Percentiles rank a stretch among this genome's conserved stretches.
Conservation (phyloP, 2,113 vertebrate species). For the Mesitornis unicolor region DNA sequence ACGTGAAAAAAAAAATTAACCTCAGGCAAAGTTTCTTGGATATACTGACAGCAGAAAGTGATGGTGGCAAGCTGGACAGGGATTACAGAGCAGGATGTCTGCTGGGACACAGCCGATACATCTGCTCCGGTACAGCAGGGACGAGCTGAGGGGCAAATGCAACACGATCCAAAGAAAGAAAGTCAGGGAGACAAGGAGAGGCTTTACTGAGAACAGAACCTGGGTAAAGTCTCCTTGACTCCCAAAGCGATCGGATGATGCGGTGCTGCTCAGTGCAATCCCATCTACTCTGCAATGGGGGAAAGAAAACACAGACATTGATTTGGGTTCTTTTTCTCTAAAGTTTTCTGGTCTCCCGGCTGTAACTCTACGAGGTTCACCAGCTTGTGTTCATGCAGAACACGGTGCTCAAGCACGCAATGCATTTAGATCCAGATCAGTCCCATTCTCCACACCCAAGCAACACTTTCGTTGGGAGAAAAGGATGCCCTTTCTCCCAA, state of each 20-base stretch:
- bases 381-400: neutral
- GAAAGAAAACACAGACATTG: neutral
- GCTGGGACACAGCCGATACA: neutral
- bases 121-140: fast-evolving
- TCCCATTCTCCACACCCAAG: fast-evolving
- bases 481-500: neutral
- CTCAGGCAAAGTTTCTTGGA: neutral
- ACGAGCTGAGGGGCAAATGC: neutral
- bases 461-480: fast-evolving
- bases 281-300: fast-evolving
- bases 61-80: neutral
- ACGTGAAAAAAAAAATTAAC: too few relatives aligned
- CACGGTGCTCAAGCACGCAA: fast-evolving
- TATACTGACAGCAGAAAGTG: fast-evolving
- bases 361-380: neutral
- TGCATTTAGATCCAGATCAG: neutral
- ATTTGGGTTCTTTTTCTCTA: neutral
- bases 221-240: neutral
- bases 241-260: neutral
- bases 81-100: neutral
- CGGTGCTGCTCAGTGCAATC: neutral
- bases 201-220: neutral
- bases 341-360: neutral
- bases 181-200: neutral
- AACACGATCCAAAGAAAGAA: neutral